Evolutionary conservation across 2,888 invertebrate genomes (phyloP).

Genomic region (Coenonympha glycerion): DNA sequence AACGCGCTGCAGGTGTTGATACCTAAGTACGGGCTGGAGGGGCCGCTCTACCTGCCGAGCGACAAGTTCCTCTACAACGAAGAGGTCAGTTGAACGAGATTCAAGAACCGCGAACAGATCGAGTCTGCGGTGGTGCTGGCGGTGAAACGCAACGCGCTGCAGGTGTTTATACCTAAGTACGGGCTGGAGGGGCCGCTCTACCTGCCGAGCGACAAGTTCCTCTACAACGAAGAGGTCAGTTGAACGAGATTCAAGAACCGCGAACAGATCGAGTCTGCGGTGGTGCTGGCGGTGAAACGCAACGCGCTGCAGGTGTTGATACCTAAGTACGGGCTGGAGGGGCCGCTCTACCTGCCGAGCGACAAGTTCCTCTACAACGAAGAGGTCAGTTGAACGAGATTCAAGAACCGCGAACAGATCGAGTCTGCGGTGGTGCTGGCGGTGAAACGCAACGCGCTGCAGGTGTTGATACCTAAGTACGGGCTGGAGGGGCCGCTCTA

Average conservation of each 20-base stretch:
- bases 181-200: slow-evolving; percentile 95
- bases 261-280: neutral
- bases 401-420: too few species aligned
- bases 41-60: slow-evolving; percentile 84
- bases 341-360: slow-evolving; percentile 84
- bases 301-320: slow-evolving; percentile 58
- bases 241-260: neutral
- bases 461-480: too few species aligned
- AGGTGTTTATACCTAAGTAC: slow-evolving; percentile 97
- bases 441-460: too few species aligned
- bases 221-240: slow-evolving; percentile 87
- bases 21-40: slow-evolving; percentile 97
- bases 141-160: slow-evolving; percentile 95
- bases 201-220: slow-evolving; percentile 80
- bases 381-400: too few species aligned
- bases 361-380: slow-evolving; percentile 87
- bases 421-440: too few species aligned
- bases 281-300: neutral
- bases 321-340: slow-evolving; percentile 97
- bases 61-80: slow-evolving; percentile 87
- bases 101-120: slow-evolving; percentile 59
- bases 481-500: too few species aligned
- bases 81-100: slow-evolving; percentile 79
- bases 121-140: slow-evolving; percentile 80
- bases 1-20: slow-evolving; percentile 98